These are phyloP conservation scores for Myotis myotis DNA, from an alignment of 2,797 vertebrate genomes.

Conservation along the genomic window DNA sequence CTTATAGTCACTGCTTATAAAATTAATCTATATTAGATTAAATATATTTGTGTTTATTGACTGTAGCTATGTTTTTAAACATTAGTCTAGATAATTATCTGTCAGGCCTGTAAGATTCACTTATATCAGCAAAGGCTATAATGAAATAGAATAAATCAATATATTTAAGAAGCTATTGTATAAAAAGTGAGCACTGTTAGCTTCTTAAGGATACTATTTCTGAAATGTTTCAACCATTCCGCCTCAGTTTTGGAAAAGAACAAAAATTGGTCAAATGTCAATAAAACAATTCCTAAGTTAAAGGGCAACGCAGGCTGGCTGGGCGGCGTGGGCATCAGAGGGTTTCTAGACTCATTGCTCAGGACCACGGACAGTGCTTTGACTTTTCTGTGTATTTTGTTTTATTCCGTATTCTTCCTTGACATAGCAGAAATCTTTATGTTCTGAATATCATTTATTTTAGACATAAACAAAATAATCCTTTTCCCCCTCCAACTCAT, in stretches of 20 bases:
- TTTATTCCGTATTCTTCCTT: not conserved
- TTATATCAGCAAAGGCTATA: not conserved
- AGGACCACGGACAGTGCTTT: not conserved
- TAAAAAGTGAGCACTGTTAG: not conserved
- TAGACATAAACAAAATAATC: not conserved
- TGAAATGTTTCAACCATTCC: not conserved
- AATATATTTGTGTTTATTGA: constrained; percentile 18
- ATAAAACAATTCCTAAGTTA: not conserved
- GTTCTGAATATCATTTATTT: not conserved
- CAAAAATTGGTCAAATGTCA: not conserved
- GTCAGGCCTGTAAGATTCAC: not conserved
- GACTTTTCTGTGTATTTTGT: not conserved
- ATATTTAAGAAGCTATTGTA: not conserved
- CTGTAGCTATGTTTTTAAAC: not conserved
- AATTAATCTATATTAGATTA: not conserved
- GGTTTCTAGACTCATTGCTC: not conserved
- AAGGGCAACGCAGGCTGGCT: not conserved
- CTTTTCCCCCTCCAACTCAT: not conserved
- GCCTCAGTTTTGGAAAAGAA: not conserved
- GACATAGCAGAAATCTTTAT: not conserved
- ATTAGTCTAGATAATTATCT: not conserved
- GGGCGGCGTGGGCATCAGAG: not conserved
- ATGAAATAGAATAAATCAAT: not conserved
- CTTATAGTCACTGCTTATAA: not conserved
- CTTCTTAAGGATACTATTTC: not conserved